phyloP scores from a whole-genome alignment of 2,797 vertebrate genomes.

The Oceanodroma leucorhoa region DNA sequence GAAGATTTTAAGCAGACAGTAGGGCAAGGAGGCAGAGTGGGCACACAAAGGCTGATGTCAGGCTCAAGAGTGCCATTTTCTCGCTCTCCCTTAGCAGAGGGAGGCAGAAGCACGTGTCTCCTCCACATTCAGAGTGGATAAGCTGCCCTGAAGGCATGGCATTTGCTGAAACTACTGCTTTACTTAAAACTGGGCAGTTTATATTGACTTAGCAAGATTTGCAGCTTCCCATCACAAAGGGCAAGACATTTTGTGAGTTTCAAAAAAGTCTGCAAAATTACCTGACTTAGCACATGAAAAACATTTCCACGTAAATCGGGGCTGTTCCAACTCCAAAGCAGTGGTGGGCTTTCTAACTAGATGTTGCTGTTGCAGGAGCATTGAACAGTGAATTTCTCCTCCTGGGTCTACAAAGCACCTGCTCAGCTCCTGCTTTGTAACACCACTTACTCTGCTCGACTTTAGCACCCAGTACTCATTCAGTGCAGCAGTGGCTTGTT shows the following conservation, averaged over 20 bases:
- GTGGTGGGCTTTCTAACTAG: background rate
- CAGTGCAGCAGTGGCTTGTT: background rate
- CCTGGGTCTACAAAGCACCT: background rate
- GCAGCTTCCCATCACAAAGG: background rate
- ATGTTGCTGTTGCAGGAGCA: background rate
- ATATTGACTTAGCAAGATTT: background rate
- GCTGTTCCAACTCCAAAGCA: background rate
- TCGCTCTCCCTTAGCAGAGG: background rate
- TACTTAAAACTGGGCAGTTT: background rate
- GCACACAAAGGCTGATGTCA: background rate
- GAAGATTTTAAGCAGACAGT: background rate
- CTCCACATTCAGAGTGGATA: background rate
- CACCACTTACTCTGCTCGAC: background rate
- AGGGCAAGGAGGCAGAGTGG: background rate
- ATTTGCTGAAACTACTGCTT: background rate
- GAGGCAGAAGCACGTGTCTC: background rate
- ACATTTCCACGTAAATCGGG: background rate
- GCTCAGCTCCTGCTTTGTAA: background rate
- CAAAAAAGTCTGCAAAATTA: background rate
- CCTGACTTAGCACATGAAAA: background rate
- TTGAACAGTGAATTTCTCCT: background rate
- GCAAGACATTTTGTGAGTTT: background rate
- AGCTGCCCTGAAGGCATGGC: background rate
- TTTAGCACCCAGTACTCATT: background rate
- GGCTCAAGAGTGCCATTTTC: background rate